Conservation (phyloP, 2,888 invertebrate genomes). For the Argynnis bischoffii region DNA sequence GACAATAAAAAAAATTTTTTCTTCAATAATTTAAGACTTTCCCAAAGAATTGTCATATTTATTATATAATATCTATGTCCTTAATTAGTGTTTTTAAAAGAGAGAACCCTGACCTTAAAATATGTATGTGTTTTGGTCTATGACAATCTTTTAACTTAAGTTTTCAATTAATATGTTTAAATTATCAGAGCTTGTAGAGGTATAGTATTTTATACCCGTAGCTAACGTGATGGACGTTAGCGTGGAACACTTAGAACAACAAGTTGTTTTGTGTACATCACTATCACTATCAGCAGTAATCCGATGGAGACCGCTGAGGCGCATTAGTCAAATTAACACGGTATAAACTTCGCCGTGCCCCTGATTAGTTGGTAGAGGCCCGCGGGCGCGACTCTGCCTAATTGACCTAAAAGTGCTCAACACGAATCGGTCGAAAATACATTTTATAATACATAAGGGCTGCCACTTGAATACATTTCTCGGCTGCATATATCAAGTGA, state of each 20-base stretch:
- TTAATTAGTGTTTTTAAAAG: too few relatives aligned
- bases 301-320: conserved; percentile 47
- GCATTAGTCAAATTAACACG: conserved; percentile 83
- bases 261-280: conserved; percentile 11
- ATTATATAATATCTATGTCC: too few relatives aligned
- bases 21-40: too few relatives aligned
- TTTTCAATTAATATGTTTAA: too few relatives aligned
- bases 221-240: background rate
- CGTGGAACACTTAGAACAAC: conserved; percentile 6
- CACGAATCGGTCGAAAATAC: conserved; percentile 79
- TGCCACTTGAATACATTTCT: conserved; percentile 44
- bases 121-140: too few relatives aligned
- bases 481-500: background rate
- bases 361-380: conserved; percentile 69
- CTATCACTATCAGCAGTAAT: conserved; percentile 43
- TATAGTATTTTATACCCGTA: background rate
- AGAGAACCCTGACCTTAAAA: too few relatives aligned
- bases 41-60: too few relatives aligned
- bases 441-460: conserved; percentile 66
- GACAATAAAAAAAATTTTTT: too few relatives aligned
- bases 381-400: conserved; percentile 78
- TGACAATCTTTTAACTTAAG: too few relatives aligned
- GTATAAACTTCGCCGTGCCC: conserved; percentile 77
- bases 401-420: conserved; percentile 82
- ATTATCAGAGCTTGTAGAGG: too few relatives aligned